Evolutionary conservation across 2,113 vertebrate species (phyloP).

Genomic region (Erythrolamprus reginae): DNA sequence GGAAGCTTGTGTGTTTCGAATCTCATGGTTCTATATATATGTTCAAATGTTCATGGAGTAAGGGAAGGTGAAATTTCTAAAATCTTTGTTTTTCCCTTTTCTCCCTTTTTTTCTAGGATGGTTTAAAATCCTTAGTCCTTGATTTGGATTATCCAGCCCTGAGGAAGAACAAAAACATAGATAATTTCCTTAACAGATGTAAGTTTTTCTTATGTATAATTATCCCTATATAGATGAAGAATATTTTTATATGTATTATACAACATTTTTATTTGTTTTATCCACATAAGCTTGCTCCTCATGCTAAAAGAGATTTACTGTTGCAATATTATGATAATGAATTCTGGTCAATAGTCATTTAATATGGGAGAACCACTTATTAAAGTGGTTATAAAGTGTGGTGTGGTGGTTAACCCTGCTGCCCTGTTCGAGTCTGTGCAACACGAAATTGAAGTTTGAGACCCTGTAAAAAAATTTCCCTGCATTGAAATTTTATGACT

Average conservation of each 20-base stretch:
- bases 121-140: slow-evolving; percentile 92
- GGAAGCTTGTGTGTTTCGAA: slow-evolving; percentile 5
- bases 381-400: too few species aligned
- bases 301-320: neutral
- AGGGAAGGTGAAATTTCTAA: neutral
- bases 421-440: too few species aligned
- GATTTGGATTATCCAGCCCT: slow-evolving; percentile 96
- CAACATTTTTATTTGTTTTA: neutral
- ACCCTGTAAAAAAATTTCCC: too few species aligned
- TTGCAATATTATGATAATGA: neutral
- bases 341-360: too few species aligned
- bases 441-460: too few species aligned
- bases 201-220: slow-evolving; percentile 66
- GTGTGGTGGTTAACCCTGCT: too few species aligned
- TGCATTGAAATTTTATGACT: too few species aligned
- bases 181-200: slow-evolving; percentile 98
- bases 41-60: neutral
- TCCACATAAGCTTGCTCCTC: neutral
- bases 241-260: neutral
- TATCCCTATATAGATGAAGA: neutral
- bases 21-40: slow-evolving; percentile 16
- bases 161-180: slow-evolving; percentile 98
- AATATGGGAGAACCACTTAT: too few species aligned
- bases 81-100: slow-evolving; percentile 7
- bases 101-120: slow-evolving; percentile 76